These are phyloP conservation scores for Pelosia muscerda DNA, from an alignment of 2,888 invertebrate genomes.

Conservation along the genomic window DNA sequence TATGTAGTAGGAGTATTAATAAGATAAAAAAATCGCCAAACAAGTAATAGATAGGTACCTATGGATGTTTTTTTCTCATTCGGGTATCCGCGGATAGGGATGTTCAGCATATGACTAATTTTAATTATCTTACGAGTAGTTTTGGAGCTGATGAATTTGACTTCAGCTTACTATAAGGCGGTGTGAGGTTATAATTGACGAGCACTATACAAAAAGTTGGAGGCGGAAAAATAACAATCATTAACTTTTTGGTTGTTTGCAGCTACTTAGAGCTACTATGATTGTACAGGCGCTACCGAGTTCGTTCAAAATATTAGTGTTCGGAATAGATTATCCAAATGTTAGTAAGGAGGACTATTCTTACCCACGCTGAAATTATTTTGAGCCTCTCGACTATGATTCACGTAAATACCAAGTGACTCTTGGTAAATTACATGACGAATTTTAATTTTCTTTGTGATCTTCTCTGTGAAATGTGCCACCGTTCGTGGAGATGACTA, in stretches of 20 bases:
- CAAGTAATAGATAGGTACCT: no score
- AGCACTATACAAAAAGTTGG: no score
- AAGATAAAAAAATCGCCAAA: no score
- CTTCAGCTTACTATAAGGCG: no score
- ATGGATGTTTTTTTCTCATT: no score
- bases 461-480: no score
- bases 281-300: not conserved
- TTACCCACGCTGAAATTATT: not conserved
- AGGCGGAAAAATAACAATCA: not conserved
- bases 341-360: not conserved
- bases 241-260: not conserved
- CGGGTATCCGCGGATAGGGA: no score
- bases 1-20: no score
- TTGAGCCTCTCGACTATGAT: not conserved
- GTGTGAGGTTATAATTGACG: no score
- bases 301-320: not conserved
- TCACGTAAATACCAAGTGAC: slow-evolving; percentile 4
- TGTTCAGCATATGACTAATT: not conserved
- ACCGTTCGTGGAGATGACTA: no score
- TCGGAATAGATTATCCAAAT: not conserved
- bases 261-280: not conserved
- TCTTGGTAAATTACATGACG: not conserved
- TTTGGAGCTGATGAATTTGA: not conserved
- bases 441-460: not conserved
- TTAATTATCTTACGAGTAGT: not conserved